A percentile compares a stretch with the other conserved stretches of the same genome.
Evolutionary conservation across 92 coral and sea anemone species (phyloP).

Genomic region (Bergia puertoricense): DNA sequence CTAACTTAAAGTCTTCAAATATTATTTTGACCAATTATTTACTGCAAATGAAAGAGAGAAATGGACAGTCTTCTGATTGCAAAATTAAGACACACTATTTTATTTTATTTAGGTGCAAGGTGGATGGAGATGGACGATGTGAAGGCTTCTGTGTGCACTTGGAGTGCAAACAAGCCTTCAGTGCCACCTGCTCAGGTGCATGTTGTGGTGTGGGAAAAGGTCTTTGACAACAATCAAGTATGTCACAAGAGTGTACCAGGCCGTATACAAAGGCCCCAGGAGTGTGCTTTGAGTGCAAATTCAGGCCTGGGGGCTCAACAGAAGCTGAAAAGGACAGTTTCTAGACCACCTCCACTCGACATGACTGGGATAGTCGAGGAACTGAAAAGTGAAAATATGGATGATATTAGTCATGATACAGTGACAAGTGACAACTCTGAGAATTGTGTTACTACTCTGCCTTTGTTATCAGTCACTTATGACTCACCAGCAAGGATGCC

Average conservation of each 20-base stretch:
- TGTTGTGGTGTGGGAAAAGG: slow-evolving; percentile 82
- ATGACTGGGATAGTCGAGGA: not conserved
- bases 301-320: not conserved
- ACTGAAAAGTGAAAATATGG: not conserved
- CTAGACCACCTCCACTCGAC: not conserved
- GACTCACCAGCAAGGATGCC: not conserved
- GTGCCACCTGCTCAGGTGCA: slow-evolving; percentile 76
- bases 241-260: not conserved
- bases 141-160: slow-evolving; percentile 62
- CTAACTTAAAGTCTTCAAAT: too few relatives aligned
- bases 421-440: not conserved
- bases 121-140: slow-evolving; percentile 94
- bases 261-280: not conserved
- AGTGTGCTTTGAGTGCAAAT: not conserved
- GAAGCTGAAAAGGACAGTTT: not conserved
- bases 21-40: too few relatives aligned
- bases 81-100: not conserved
- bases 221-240: not conserved
- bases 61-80: too few relatives aligned
- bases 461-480: not conserved
- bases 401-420: not conserved
- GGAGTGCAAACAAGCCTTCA: slow-evolving; percentile 55
- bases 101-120: slow-evolving; percentile 56
- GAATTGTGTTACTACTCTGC: not conserved
- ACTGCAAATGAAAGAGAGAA: too few relatives aligned